A percentile compares a stretch with the other conserved stretches of the same genome.
Evolutionary conservation across 2,113 vertebrate genomes (phyloP).

Genomic region (Phyllostomus discolor): DNA sequence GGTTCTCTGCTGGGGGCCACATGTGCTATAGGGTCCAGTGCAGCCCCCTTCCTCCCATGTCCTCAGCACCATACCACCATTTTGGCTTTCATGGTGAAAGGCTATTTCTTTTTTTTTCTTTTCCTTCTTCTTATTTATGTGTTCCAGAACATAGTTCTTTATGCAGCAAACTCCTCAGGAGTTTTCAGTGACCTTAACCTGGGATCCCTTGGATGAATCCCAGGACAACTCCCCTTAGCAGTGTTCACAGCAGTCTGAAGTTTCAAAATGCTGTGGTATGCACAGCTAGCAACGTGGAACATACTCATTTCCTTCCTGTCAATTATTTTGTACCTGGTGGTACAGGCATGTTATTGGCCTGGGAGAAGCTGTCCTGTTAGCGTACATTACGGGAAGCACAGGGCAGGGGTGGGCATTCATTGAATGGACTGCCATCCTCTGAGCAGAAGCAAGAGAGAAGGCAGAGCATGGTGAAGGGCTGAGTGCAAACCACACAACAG

Average conservation of each 20-base stretch:
- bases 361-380: not conserved
- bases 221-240: not conserved
- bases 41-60: not conserved
- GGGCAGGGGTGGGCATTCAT: not conserved
- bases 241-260: not conserved
- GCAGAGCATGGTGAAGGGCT: not conserved
- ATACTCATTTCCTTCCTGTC: not conserved
- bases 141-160: not conserved
- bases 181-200: not conserved
- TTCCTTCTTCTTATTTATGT: not conserved
- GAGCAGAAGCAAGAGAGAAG: not conserved
- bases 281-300: not conserved
- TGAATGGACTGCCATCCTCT: not conserved
- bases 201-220: not conserved
- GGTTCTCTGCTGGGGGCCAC: not conserved
- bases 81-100: not conserved
- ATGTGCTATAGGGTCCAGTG: not conserved
- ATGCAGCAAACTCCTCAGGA: not conserved
- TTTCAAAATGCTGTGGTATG: not conserved
- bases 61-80: too few species aligned
- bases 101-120: not conserved
- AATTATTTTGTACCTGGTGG: not conserved
- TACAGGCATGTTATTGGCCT: not conserved
- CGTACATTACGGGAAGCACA: not conserved
- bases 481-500: not conserved